phyloP scores from a whole-genome alignment of 2,113 vertebrate genomes.

The Eulemur rufifrons region DNA sequence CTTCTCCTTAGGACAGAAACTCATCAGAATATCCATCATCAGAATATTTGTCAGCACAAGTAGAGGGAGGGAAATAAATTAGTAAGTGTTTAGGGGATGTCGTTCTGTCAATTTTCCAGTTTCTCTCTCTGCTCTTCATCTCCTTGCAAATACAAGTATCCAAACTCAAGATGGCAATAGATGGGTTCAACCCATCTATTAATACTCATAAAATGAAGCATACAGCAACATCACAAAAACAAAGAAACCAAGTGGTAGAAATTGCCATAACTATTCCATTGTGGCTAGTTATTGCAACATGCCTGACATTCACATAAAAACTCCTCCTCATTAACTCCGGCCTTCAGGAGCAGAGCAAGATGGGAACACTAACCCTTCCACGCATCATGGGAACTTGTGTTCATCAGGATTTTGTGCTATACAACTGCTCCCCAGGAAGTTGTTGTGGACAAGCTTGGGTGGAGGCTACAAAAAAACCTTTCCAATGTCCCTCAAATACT shows the following conservation, averaged over 20 bases:
- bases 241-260: conserved; percentile 70
- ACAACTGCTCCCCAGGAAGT: neutral
- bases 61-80: neutral
- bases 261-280: conserved; percentile 68
- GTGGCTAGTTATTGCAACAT: conserved; percentile 77
- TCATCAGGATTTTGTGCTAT: neutral
- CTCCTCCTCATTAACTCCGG: conserved; percentile 65
- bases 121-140: conserved; percentile 42
- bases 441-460: neutral
- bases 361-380: conserved; percentile 26
- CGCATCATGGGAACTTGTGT: conserved; percentile 43
- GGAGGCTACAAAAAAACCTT: neutral
- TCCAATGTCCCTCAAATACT: neutral
- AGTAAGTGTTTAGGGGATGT: neutral
- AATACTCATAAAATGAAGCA: conserved; percentile 73
- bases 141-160: conserved; percentile 56
- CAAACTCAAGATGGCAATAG: conserved; percentile 44
- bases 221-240: conserved; percentile 68
- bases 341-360: conserved; percentile 25
- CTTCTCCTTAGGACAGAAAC: conserved; percentile 24
- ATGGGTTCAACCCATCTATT: conserved; percentile 32
- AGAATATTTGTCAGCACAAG: conserved; percentile 51
- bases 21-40: conserved; percentile 54
- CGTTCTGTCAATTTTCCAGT: conserved; percentile 22
- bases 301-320: conserved; percentile 74